Percentiles rank a stretch among this genome's conserved stretches.
phyloP scores from a whole-genome alignment of 1,140 invertebrate genomes.

The Chlorops oryzae region DNA sequence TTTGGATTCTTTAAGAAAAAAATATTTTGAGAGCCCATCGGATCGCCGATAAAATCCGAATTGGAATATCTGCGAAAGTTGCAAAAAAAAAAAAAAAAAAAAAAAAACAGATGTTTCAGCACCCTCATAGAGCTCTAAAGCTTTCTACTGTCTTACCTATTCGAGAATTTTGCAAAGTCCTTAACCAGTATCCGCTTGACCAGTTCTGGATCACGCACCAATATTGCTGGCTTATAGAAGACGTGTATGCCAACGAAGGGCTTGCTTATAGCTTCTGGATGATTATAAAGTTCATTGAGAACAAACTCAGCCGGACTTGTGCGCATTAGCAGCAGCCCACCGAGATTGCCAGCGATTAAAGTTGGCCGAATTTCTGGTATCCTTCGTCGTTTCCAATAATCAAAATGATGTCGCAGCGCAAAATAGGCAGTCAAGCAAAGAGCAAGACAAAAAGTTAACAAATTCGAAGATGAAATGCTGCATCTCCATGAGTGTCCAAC shows the following conservation, averaged over 20 bases:
- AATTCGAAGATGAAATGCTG: no score
- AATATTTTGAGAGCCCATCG: slow-evolving; percentile 36
- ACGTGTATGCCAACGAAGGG: slow-evolving; percentile 48
- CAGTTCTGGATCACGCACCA: slow-evolving; percentile 51
- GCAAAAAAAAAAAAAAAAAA: not conserved
- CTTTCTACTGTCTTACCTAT: no score
- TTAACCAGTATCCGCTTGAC: slow-evolving; percentile 52
- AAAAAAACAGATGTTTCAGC: not conserved
- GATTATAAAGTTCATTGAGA: slow-evolving; percentile 25
- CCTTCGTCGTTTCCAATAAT: slow-evolving; percentile 44
- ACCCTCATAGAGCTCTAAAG: no score
- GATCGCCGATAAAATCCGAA: slow-evolving; percentile 48
- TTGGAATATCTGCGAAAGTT: slow-evolving; percentile 47
- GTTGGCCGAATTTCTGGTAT: slow-evolving; percentile 41
- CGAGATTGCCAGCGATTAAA: slow-evolving; percentile 44
- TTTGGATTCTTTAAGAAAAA: slow-evolving; percentile 40
- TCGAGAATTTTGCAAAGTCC: slow-evolving; percentile 45
- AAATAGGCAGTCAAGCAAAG: not conserved
- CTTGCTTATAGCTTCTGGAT: slow-evolving; percentile 26
- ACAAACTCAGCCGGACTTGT: slow-evolving; percentile 33
- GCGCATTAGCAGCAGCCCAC: slow-evolving; percentile 26
- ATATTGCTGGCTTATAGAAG: slow-evolving; percentile 48
- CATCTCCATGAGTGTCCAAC: no score
- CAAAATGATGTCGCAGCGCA: slow-evolving; percentile 23
- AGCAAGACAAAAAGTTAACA: no score